Evolutionary conservation across 2,797 vertebrate species (phyloP).

Genomic region (Myotis findleyi): DNA sequence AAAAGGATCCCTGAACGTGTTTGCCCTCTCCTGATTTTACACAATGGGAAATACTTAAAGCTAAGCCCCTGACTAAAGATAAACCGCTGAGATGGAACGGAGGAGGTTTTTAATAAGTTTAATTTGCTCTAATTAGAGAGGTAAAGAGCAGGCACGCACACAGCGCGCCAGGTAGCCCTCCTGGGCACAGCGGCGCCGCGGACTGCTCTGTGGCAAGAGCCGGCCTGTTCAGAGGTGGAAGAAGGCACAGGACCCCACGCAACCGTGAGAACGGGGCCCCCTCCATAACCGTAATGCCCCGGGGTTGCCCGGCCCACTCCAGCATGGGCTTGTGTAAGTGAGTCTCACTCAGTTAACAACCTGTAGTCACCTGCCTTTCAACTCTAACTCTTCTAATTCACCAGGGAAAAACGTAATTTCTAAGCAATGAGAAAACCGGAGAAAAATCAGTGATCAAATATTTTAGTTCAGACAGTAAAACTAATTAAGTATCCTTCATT

Average conservation of each 20-base stretch:
- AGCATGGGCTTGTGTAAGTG: neutral
- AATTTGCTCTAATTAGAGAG: conserved; percentile 37
- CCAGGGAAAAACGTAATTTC: neutral
- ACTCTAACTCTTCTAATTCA: neutral
- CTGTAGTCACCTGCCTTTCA: conserved; percentile 43
- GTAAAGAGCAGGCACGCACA: neutral
- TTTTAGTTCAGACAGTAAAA: conserved; percentile 16
- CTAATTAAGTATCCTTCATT: neutral
- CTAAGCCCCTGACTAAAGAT: neutral
- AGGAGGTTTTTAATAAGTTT: neutral
- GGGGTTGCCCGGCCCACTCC: neutral
- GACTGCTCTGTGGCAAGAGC: neutral
- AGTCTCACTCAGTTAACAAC: neutral
- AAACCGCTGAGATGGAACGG: fast-evolving
- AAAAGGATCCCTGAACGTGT: neutral
- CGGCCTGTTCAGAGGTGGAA: neutral
- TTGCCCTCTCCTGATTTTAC: neutral
- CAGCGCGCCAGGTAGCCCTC: neutral
- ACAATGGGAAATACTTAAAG: conserved; percentile 36
- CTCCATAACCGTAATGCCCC: neutral
- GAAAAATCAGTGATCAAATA: neutral
- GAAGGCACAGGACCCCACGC: neutral
- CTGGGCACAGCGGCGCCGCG: fast-evolving
- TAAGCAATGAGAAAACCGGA: neutral
- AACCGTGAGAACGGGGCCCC: neutral